These are phyloP conservation scores for Thaleichthys pacificus DNA, from an alignment of 2,797 vertebrate species.

Conservation along the genomic window DNA sequence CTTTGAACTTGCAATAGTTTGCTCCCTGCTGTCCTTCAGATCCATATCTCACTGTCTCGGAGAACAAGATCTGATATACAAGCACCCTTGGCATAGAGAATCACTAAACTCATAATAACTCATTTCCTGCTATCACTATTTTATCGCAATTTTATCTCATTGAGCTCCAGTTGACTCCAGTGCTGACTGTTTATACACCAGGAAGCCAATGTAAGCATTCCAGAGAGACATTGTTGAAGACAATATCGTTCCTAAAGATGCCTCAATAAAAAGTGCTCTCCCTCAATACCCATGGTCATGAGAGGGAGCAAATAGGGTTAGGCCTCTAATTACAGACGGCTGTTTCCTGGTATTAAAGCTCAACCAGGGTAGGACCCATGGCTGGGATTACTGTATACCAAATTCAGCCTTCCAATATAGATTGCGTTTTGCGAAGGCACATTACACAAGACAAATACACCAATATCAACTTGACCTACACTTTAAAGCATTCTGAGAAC, in stretches of 20 bases:
- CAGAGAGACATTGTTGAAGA: slow-evolving; percentile 30
- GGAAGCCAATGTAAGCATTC: slow-evolving; percentile 58
- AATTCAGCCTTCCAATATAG: too few species aligned
- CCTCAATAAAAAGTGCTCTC: slow-evolving; percentile 71
- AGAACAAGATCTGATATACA: slow-evolving; percentile 14
- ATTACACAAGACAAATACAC: not conserved
- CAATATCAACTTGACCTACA: not conserved
- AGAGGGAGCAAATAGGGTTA: slow-evolving; percentile 71
- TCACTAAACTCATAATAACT: slow-evolving; percentile 59
- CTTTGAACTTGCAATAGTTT: not conserved
- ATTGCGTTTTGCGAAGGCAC: too few species aligned
- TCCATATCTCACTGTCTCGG: not conserved
- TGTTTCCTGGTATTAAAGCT: slow-evolving; percentile 68
- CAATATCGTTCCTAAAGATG: slow-evolving; percentile 52
- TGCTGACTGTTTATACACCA: slow-evolving; percentile 51
- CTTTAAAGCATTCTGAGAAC: too few species aligned
- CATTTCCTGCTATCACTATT: slow-evolving; percentile 38
- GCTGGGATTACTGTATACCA: not conserved
- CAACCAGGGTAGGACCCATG: slow-evolving; percentile 31
- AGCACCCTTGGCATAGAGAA: slow-evolving; percentile 31
- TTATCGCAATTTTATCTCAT: slow-evolving; percentile 52
- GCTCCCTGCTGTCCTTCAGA: not conserved
- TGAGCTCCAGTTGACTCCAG: slow-evolving; percentile 42
- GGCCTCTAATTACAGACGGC: slow-evolving; percentile 62
- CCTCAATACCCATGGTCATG: slow-evolving; percentile 60